Conservation (phyloP, 2,113 vertebrate genomes). For the Callocephalon fimbriatum region DNA sequence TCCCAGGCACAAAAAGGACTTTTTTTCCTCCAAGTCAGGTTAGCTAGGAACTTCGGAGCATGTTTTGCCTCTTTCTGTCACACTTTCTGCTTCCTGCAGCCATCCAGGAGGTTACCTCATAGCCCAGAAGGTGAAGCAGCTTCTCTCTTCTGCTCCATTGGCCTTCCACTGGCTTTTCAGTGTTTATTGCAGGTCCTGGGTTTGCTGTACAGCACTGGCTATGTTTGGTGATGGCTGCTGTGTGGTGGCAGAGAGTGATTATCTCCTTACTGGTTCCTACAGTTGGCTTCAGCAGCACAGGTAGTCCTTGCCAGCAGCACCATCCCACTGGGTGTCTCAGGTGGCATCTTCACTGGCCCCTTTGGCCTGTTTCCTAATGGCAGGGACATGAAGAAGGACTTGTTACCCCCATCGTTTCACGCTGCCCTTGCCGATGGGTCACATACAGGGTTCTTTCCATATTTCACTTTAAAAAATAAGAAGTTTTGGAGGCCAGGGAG, state of each 20-base stretch:
- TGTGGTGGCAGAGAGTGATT: background rate
- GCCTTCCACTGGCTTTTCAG: background rate
- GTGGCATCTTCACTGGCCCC: background rate
- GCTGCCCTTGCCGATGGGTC: background rate
- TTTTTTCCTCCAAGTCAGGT: background rate
- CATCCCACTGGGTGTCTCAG: accelerated
- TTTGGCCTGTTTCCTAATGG: background rate
- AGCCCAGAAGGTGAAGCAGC: background rate
- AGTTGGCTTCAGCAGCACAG: background rate
- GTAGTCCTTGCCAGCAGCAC: background rate
- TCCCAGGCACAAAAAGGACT: background rate
- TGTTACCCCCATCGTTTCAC: background rate
- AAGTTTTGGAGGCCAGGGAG: background rate
- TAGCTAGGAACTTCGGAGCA: background rate
- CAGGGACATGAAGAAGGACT: background rate
- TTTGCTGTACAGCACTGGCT: background rate
- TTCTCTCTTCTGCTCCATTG: background rate
- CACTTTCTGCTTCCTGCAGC: background rate
- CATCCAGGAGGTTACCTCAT: accelerated
- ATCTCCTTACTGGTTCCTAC: background rate
- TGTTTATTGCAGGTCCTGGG: background rate
- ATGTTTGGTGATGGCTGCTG: background rate
- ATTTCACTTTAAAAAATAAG: background rate
- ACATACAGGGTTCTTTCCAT: background rate
- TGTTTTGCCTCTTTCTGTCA: background rate